phyloP scores from a whole-genome alignment of 2,888 invertebrate species.

The Diloba caeruleocephala region DNA sequence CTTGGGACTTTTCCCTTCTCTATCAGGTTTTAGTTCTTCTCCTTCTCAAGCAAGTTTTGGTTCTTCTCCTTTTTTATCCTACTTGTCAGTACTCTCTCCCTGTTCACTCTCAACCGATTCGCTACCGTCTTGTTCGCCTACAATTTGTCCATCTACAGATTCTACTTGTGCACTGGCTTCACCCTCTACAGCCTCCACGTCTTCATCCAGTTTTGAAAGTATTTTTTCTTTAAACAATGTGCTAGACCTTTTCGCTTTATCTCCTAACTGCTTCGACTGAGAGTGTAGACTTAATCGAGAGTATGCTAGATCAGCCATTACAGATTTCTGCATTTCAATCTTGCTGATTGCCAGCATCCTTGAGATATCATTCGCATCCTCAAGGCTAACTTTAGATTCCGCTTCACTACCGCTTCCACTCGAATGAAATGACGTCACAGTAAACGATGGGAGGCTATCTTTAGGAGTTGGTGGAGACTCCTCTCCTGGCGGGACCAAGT shows the following conservation, averaged over 20 bases:
- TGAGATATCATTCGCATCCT: slow-evolving; percentile 65
- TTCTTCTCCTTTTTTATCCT: no score
- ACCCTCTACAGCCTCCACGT: no score
- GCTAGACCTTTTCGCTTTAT: background rate
- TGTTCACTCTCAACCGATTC: no score
- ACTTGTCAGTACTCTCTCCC: no score
- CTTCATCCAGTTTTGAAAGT: no score
- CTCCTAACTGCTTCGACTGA: slow-evolving; percentile 14
- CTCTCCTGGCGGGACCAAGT: slow-evolving; percentile 66
- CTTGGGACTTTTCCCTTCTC: no score
- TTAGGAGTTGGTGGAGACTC: slow-evolving; percentile 58
- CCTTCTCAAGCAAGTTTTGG: no score
- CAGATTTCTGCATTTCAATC: slow-evolving; percentile 77
- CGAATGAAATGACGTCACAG: slow-evolving; percentile 72
- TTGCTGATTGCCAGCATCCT: slow-evolving; percentile 74
- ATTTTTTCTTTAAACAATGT: no score
- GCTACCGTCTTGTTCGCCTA: no score
- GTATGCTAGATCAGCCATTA: slow-evolving; percentile 77
- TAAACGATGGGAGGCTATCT: slow-evolving; percentile 77
- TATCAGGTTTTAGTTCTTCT: no score
- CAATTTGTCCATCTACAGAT: no score
- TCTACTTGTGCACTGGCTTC: no score
- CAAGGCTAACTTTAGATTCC: slow-evolving; percentile 47
- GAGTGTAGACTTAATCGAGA: slow-evolving; percentile 67
- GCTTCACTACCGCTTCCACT: slow-evolving; percentile 47